Base-by-base conservation (phyloP, 37 sponge, comb jelly and placozoan genomes). In the Mnemiopsis leidyi region DNA sequence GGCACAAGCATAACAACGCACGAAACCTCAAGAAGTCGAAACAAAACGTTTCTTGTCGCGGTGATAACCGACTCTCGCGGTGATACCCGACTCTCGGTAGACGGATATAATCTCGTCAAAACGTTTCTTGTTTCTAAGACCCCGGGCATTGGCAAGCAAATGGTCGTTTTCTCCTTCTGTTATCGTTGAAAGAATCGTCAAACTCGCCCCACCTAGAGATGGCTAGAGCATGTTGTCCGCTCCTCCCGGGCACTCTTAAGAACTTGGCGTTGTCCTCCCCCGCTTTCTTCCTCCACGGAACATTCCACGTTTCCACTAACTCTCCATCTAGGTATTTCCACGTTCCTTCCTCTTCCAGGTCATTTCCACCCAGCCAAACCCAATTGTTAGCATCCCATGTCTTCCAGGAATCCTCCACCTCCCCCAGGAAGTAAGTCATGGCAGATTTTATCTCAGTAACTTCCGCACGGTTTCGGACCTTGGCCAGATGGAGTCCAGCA, bases 91-190 rank as follows among this genome's bases (percentile, higher is more conserved):
- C n/a, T n/a, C n/a, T n/a, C n/a, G n/a, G n/a, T n/a, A n/a, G n/a
- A n/a, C n/a, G n/a, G n/a, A n/a, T n/a, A n/a, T n/a, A n/a, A n/a
- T n/a, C n/a, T n/a, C n/a, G n/a, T n/a, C n/a, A n/a, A n/a, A n/a
- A n/a, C n/a, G n/a, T n/a, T n/a, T n/a, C n/a, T n/a, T n/a, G 20
- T 77, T 1, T 32, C 39, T 21, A 85, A 3, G 90, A 40, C 25
- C 48, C 61, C n/a, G 90, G 90, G 61, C 90, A 85, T 26, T 85
- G 90, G 48, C 90, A 85, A n/a, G 90, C 90, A 21, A 85, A 85
- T 85, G 90, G 90, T 40, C 90, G 40, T 32, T 34, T 26, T 25
- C 61, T 85, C 61, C 24, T 39, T 61, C 24, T 85, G 0, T 38
- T 1, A 23, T 20, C 40, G 7, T 77, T 33, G 61, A 85, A 85